Percentiles rank a stretch among this genome's conserved stretches.
Conservation (phyloP, 1,140 invertebrate species). For the Drosophila nigromelanica region DNA sequence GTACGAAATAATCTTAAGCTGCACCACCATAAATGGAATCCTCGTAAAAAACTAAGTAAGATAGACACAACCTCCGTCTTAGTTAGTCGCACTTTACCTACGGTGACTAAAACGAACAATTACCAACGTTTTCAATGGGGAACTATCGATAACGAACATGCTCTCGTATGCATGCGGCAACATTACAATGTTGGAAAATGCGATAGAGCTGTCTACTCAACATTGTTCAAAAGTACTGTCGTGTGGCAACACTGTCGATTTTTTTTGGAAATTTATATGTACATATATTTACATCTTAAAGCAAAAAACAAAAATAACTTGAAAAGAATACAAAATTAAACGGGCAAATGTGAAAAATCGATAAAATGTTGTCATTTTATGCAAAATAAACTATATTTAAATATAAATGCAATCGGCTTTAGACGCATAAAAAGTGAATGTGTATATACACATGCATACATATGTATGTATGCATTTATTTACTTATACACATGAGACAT, state of each 20-base stretch:
- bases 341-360: neutral
- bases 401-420: neutral
- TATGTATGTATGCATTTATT: constrained; percentile 16
- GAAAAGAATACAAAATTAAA: neutral
- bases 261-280: constrained; percentile 20
- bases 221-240: constrained; percentile 1
- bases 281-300: constrained; percentile 14
- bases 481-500: neutral
- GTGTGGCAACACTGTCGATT: constrained; percentile 17
- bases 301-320: constrained; percentile 17
- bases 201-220: neutral
- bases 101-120: no score
- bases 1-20: no score
- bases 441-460: neutral
- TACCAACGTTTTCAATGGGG: no score
- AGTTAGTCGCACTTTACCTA: no score
- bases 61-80: no score
- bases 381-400: neutral
- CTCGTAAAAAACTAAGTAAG: no score
- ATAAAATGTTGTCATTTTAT: neutral
- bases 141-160: no score
- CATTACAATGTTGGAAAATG: constrained; percentile 11
- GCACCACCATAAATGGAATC: no score
- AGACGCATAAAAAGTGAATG: constrained; percentile 2
- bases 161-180: neutral